phyloP scores from a whole-genome alignment of 2,113 vertebrate genomes.

The Hyperopisus bebe region DNA sequence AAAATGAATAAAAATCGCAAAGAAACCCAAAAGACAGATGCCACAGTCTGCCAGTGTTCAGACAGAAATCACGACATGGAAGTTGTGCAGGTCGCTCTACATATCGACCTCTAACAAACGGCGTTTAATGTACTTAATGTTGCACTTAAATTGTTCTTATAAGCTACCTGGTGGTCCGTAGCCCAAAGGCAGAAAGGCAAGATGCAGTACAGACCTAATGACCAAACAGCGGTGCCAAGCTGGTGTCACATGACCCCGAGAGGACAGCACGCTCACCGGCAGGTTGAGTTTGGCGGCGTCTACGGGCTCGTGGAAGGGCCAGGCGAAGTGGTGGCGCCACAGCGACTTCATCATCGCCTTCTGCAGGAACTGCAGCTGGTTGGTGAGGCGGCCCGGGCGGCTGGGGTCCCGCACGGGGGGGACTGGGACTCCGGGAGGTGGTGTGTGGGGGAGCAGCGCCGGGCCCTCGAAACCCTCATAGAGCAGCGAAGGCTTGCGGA shows the following conservation, averaged over 20 bases:
- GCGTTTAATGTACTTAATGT: neutral
- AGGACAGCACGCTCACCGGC: slow-evolving; percentile 63
- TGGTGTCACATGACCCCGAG: neutral
- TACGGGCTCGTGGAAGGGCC: slow-evolving; percentile 89
- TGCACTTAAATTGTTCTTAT: neutral
- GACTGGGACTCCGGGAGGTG: slow-evolving; percentile 61
- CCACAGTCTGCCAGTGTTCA: neutral
- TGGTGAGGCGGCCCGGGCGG: slow-evolving; percentile 77
- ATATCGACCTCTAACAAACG: neutral
- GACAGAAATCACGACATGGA: neutral
- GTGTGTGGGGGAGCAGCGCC: slow-evolving; percentile 67
- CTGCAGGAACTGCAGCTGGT: slow-evolving; percentile 87
- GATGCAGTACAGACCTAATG: neutral
- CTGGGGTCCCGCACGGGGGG: slow-evolving; percentile 70
- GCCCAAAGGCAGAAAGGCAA: neutral
- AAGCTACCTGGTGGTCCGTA: neutral
- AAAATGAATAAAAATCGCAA: neutral
- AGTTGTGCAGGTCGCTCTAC: neutral
- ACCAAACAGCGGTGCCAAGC: neutral
- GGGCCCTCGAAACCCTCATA: slow-evolving; percentile 88
- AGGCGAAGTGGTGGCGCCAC: slow-evolving; percentile 91
- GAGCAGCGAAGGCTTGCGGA: slow-evolving; percentile 83
- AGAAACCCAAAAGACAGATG: neutral
- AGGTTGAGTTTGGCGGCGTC: slow-evolving; percentile 76
- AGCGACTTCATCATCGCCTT: slow-evolving; percentile 83